Conservation (phyloP, 2,888 invertebrate genomes). For the Orthonevra nobilis region DNA sequence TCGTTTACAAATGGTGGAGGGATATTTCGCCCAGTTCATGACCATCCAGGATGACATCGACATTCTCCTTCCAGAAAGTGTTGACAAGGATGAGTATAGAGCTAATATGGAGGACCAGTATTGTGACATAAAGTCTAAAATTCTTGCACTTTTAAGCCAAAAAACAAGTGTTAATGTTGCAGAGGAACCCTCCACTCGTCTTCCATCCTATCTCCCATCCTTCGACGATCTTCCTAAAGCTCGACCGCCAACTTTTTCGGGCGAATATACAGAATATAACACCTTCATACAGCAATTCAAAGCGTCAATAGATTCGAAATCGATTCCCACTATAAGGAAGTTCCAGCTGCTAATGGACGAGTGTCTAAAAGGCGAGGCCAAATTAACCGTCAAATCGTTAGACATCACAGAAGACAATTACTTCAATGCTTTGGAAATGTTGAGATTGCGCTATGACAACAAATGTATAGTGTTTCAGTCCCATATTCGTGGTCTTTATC, state of each 20-base stretch:
- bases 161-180: background rate
- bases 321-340: constrained; percentile 34
- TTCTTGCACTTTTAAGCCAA: constrained; percentile 7
- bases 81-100: constrained; percentile 9
- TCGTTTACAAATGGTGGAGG: constrained; percentile 13
- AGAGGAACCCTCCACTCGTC: too few species aligned
- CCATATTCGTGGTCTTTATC: constrained; percentile 18
- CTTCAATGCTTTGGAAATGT: constrained; percentile 1
- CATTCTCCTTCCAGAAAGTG: background rate
- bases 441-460: constrained; percentile 38
- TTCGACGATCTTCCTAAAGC: constrained; percentile 23
- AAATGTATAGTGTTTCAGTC: constrained; percentile 30
- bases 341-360: constrained; percentile 31
- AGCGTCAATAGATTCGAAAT: constrained; percentile 6
- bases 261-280: constrained; percentile 23
- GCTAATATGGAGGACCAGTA: constrained; percentile 20
- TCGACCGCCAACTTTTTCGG: constrained; percentile 24
- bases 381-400: constrained; percentile 11
- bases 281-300: constrained; percentile 37
- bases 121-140: constrained; percentile 14
- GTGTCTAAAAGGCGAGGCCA: constrained; percentile 22
- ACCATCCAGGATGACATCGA: constrained; percentile 14
- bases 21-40: background rate
- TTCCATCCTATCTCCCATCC: too few species aligned
- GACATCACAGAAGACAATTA: constrained; percentile 17